A percentile compares a stretch with the other conserved stretches of the same genome.
These are phyloP conservation scores for Cydia splendana DNA, from an alignment of 1,140 invertebrate species.

Conservation along the genomic window DNA sequence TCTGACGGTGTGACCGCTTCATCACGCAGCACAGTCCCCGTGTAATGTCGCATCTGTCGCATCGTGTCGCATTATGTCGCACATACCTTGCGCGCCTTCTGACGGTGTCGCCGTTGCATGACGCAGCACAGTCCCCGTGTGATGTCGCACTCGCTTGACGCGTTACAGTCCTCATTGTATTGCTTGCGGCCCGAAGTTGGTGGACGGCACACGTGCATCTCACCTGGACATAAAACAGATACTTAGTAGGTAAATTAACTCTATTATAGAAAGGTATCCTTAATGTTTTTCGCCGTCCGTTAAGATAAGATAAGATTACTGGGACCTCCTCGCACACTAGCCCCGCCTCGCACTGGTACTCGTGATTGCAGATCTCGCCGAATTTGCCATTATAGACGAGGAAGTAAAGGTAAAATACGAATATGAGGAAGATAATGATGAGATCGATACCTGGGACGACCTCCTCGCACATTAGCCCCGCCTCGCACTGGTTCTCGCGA, in stretches of 20 bases:
- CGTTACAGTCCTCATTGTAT: slow-evolving; percentile 91
- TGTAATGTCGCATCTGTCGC: slow-evolving; percentile 90
- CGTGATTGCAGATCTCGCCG: slow-evolving; percentile 68
- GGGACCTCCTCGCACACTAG: slow-evolving; percentile 68
- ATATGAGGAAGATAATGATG: slow-evolving; percentile 12
- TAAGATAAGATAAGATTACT: slow-evolving; percentile 42
- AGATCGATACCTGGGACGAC: slow-evolving; percentile 59
- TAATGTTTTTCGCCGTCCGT: too few relatives aligned
- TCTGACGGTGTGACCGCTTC: slow-evolving; percentile 90
- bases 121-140: slow-evolving; percentile 92
- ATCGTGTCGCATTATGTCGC: slow-evolving; percentile 86
- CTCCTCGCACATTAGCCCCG: slow-evolving; percentile 70
- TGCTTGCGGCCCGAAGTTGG: slow-evolving; percentile 88
- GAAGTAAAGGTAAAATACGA: neutral
- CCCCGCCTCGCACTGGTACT: slow-evolving; percentile 72
- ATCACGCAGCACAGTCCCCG: slow-evolving; percentile 93
- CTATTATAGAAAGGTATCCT: neutral
- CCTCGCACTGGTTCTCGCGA: slow-evolving; percentile 71
- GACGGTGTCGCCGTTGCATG: slow-evolving; percentile 90
- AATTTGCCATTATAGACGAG: slow-evolving; percentile 40
- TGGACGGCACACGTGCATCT: slow-evolving; percentile 88
- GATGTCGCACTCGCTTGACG: slow-evolving; percentile 93
- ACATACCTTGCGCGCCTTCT: slow-evolving; percentile 88
- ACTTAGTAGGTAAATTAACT: neutral
- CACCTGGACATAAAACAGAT: slow-evolving; percentile 66